Conservation (phyloP, 2,113 vertebrate genomes). For the Lophotis ruficrista region DNA sequence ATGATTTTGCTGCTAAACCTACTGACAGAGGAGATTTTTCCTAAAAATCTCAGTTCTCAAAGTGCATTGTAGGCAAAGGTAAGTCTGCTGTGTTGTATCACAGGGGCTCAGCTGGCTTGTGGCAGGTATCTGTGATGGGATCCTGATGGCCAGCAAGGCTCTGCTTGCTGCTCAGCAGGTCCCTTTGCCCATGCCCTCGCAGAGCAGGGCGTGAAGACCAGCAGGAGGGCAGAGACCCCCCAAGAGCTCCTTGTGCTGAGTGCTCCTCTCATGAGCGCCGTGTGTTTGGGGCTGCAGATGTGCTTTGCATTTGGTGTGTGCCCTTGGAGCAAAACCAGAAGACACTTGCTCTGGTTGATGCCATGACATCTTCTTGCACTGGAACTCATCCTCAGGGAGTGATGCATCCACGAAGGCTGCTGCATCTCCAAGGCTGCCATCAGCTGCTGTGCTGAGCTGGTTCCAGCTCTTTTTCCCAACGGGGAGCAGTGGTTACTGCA, state of each 20-base stretch:
- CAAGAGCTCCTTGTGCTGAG: background rate
- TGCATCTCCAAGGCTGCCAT: background rate
- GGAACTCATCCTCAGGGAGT: accelerated
- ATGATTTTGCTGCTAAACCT: background rate
- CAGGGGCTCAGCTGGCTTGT: background rate
- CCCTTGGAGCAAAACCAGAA: background rate
- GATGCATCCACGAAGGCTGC: background rate
- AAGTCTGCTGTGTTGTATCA: background rate
- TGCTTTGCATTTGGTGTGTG: background rate
- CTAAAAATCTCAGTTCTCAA: background rate
- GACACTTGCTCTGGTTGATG: background rate
- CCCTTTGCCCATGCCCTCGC: background rate
- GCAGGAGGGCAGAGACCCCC: background rate
- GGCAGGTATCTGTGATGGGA: background rate
- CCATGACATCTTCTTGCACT: accelerated
- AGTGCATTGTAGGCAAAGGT: background rate
- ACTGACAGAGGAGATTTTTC: background rate
- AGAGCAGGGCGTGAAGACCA: background rate
- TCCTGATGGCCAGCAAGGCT: background rate
- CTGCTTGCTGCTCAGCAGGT: background rate
- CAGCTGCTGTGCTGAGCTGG: accelerated
- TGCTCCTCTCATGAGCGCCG: accelerated
- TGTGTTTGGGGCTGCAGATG: accelerated
- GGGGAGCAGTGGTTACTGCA: background rate
- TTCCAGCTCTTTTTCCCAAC: background rate